Base-by-base conservation (phyloP, 2,797 vertebrate genomes). In the Perodicticus potto region DNA sequence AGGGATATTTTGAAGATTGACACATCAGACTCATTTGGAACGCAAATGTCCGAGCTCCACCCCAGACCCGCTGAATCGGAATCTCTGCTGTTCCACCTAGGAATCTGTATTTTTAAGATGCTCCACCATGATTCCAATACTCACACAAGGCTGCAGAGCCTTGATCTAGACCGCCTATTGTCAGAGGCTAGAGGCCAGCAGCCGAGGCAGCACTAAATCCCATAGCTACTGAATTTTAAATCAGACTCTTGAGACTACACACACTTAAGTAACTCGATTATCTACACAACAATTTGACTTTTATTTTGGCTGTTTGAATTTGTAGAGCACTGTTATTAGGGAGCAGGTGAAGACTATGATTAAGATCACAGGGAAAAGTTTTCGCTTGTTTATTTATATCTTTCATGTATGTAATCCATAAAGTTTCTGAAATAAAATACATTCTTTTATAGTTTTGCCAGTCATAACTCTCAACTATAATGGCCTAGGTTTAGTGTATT, bases 401-500 rank as follows among this genome's bases (percentile, higher is more conserved):
- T 91, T 85, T 80, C 40, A 34, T 9, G 43, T 67, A 73, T 9
- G 14, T 63, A 82, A 94, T 45, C 25, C 43, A 2, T 53, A 40
- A 65, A 29, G 43, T 57, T 94, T 11, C 69, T 92, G 65, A 76
- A 59, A 76, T 86, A n/a, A 92, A 89, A 65, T 32, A 43, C 91
- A 81, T 16, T 76, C 0, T 43, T 89, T 69, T 74, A 57, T 43
- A 81, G 25, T 69, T 16, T 89, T 83, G 11, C 23, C 23, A 67
- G 22, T 70, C 43, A 74, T 40, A 74, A 88, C 8, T 59, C 7
- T 69, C 32, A 85, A 70, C 27, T 8, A 7, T 72, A 70, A 27
- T 34, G 27, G 84, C 34, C 20, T 78, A 63, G 13, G 23, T 67
- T 86, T 63, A 85, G 2, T 85, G 34, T 37, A 83, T 84, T 93